These are phyloP conservation scores for Stomatorhinus ivindoensis DNA, from an alignment of 2,113 vertebrate genomes.

Conservation along the genomic window DNA sequence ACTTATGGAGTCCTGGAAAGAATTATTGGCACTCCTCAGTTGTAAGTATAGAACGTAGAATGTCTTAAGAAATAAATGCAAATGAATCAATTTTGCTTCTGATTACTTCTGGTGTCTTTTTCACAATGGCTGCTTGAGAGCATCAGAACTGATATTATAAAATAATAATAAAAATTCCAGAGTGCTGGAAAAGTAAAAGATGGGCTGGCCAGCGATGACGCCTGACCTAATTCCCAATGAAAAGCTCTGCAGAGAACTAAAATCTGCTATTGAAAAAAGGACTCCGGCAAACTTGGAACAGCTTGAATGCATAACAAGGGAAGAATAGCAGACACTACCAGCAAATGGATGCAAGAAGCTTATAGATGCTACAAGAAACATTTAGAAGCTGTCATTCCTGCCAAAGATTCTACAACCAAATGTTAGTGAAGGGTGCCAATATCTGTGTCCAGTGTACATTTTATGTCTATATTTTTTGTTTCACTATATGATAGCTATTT, in stretches of 20 bases:
- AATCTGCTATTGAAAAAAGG: background rate
- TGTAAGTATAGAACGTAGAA: background rate
- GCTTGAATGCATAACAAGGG: background rate
- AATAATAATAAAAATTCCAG: background rate
- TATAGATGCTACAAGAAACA: background rate
- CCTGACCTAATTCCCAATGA: background rate
- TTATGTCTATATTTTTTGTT: background rate
- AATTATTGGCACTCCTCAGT: background rate
- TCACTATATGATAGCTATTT: background rate
- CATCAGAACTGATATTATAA: background rate
- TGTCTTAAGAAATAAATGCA: background rate
- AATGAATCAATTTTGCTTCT: background rate
- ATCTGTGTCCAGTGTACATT: background rate
- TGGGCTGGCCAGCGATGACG: background rate
- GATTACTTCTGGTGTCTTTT: background rate
- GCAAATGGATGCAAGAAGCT: background rate
- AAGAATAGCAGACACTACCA: background rate
- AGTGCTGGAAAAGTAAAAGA: background rate
- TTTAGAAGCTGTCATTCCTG: background rate
- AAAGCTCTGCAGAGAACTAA: background rate
- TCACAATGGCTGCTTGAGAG: background rate
- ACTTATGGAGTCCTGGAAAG: background rate
- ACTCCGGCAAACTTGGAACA: background rate
- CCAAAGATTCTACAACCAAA: background rate
- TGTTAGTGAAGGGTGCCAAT: background rate